phyloP scores from a whole-genome alignment of 2,113 vertebrate species.

The Pomatostomus ruficeps region DNA sequence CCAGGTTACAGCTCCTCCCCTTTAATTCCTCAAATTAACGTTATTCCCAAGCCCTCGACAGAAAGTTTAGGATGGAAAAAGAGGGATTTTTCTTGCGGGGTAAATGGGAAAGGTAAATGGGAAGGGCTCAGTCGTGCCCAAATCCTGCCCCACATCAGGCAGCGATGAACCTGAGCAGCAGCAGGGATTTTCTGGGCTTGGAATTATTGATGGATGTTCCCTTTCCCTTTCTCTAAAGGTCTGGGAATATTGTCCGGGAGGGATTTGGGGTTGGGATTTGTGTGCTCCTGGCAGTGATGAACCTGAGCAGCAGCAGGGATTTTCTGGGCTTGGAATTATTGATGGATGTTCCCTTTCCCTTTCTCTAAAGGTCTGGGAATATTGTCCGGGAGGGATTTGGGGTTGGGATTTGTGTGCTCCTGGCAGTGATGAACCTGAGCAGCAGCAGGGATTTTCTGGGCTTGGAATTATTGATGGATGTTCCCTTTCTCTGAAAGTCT shows the following conservation, averaged over 20 bases:
- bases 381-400: neutral
- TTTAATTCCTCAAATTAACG: neutral
- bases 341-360: neutral
- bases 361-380: neutral
- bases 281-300: neutral
- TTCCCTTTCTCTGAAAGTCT: neutral
- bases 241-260: neutral
- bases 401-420: neutral
- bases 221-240: neutral
- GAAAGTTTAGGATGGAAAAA: neutral
- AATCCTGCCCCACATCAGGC: rapidly evolving
- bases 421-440: neutral
- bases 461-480: neutral
- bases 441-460: neutral
- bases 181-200: neutral
- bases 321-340: neutral
- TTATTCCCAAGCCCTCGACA: neutral
- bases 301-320: neutral
- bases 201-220: neutral
- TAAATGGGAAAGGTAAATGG: neutral
- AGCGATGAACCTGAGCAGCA: neutral
- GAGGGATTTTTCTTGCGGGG: neutral
- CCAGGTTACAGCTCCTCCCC: neutral
- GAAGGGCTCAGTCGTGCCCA: neutral
- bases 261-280: neutral